These are phyloP conservation scores for Semaprochilodus insignis DNA, from an alignment of 2,797 vertebrate genomes.

Conservation along the genomic window DNA sequence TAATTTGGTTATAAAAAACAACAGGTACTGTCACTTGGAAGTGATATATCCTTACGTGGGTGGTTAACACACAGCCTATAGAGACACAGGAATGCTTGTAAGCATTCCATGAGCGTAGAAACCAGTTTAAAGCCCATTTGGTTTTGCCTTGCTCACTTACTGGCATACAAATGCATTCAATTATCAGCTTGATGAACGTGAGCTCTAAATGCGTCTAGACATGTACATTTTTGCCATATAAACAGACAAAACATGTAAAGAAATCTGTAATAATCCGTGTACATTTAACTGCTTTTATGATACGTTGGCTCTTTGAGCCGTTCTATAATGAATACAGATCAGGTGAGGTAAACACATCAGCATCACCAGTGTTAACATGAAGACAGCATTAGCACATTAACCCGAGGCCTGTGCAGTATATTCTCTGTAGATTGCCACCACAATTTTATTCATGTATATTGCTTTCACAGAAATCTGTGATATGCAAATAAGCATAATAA, in stretches of 20 bases:
- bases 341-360: too few relatives aligned
- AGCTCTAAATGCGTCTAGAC: too few relatives aligned
- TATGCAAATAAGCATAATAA: background rate
- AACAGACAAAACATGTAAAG: too few relatives aligned
- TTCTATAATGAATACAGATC: too few relatives aligned
- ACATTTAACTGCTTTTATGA: background rate
- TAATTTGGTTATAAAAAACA: background rate
- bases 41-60: background rate
- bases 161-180: background rate
- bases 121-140: background rate
- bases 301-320: background rate
- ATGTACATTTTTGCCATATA: background rate
- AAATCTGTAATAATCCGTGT: background rate
- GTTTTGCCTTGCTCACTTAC: background rate
- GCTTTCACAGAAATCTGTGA: background rate
- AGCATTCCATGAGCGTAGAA: background rate
- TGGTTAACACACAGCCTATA: background rate
- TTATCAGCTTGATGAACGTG: background rate
- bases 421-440: background rate
- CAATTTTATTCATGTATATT: background rate
- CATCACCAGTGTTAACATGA: too few relatives aligned
- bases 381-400: background rate
- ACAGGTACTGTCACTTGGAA: background rate
- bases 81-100: background rate
- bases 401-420: too few relatives aligned